Conservation (phyloP, 2,113 vertebrate species). For the Lanius ludovicianus region DNA sequence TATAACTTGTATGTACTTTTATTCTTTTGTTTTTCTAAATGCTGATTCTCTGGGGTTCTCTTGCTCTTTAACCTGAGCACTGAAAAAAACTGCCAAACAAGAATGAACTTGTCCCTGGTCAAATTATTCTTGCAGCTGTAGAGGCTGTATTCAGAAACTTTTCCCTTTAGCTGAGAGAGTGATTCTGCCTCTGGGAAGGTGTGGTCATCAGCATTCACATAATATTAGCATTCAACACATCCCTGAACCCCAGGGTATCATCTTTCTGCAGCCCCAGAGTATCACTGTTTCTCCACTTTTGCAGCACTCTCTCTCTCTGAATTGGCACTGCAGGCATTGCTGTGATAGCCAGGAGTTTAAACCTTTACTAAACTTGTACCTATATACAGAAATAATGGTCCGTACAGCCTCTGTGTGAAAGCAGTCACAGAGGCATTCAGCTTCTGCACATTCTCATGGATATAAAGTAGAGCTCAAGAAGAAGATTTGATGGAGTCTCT, state of each 20-base stretch:
- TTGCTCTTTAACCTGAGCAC: not conserved
- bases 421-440: not conserved
- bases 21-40: not conserved
- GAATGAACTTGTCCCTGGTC: not conserved
- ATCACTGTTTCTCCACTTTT: conserved; percentile 12
- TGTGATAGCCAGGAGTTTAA: not conserved
- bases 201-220: conserved; percentile 25
- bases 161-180: not conserved
- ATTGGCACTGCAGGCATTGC: not conserved
- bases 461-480: not conserved
- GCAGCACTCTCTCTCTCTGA: not conserved
- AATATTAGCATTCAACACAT: conserved; percentile 17
- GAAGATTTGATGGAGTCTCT: not conserved
- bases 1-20: not conserved
- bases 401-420: not conserved
- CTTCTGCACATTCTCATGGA: not conserved
- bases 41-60: not conserved
- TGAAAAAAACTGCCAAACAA: not conserved
- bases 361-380: not conserved
- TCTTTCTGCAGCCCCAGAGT: not conserved
- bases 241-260: not conserved
- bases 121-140: conserved; percentile 23
- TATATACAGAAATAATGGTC: not conserved
- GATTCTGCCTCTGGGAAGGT: conserved; percentile 43
- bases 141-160: not conserved